These are phyloP conservation scores for Equus quagga DNA, from an alignment of 2,113 vertebrate genomes.

Conservation along the genomic window DNA sequence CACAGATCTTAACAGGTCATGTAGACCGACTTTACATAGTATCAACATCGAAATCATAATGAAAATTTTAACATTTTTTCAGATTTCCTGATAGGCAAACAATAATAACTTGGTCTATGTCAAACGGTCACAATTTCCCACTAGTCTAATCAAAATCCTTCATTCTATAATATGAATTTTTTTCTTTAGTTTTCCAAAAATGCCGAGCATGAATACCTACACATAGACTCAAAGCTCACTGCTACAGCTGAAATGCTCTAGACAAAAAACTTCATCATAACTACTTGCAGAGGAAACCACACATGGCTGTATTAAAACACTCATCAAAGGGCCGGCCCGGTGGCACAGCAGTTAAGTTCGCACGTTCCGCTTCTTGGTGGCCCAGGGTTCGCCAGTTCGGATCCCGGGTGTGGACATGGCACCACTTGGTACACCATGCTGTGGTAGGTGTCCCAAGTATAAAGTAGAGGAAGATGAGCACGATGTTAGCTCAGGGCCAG, in stretches of 20 bases:
- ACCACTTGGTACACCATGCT: no score
- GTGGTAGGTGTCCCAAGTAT: no score
- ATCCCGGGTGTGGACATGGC: no score
- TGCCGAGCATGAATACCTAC: not conserved
- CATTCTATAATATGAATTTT: not conserved
- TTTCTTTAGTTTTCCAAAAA: slow-evolving; percentile 50
- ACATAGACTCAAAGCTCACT: not conserved
- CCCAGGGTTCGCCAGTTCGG: no score
- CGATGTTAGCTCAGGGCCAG: no score
- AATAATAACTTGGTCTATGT: not conserved
- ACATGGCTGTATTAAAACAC: not conserved
- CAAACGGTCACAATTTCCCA: slow-evolving; percentile 21
- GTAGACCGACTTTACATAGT: not conserved
- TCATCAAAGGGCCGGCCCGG: not conserved
- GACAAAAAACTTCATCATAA: not conserved
- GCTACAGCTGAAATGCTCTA: not conserved
- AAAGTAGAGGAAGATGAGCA: no score
- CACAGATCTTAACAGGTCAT: not conserved
- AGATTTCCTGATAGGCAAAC: slow-evolving; percentile 19
- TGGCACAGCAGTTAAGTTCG: no score
- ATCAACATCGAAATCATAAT: not conserved
- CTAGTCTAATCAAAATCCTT: not conserved
- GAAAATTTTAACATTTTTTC: not conserved
- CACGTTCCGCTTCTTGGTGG: no score
- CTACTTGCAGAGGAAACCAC: slow-evolving; percentile 8